Percentiles rank a stretch among this genome's conserved stretches.
Evolutionary conservation across 2,797 vertebrate genomes (phyloP).

Genomic region (Epinephelus malabaricus): DNA sequence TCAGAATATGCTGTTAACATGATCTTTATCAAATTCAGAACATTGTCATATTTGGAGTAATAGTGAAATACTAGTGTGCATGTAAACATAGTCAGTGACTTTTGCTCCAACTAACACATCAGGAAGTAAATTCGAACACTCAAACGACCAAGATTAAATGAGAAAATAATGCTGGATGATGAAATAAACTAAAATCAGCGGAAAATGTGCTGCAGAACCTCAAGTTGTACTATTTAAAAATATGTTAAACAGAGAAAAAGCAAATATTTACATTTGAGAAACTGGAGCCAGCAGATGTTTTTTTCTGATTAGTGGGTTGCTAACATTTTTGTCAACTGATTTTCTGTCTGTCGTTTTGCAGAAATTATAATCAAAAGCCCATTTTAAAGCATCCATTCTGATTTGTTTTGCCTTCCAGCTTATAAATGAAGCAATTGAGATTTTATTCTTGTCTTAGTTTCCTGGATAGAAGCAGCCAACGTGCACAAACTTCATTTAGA

Average conservation of each 20-base stretch:
- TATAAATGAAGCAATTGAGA: slow-evolving; percentile 22
- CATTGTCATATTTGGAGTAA: too few relatives aligned
- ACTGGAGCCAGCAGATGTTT: not conserved
- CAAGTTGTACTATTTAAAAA: not conserved
- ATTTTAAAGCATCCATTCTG: not conserved
- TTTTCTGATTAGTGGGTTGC: not conserved
- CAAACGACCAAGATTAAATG: not conserved
- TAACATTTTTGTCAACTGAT: not conserved
- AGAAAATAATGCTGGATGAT: not conserved
- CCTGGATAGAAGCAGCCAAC: slow-evolving; percentile 15
- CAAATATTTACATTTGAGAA: not conserved
- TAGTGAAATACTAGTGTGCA: too few relatives aligned
- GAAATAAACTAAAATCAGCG: not conserved
- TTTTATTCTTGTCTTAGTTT: slow-evolving; percentile 3
- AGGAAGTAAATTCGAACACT: not conserved
- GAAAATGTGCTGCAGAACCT: not conserved
- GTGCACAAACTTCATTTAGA: slow-evolving; percentile 32
- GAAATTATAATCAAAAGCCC: not conserved
- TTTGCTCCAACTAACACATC: not conserved
- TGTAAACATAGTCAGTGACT: too few relatives aligned
- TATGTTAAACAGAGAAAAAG: too few relatives aligned
- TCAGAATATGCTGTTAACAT: too few relatives aligned
- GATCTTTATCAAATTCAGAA: too few relatives aligned
- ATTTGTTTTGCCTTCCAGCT: not conserved
- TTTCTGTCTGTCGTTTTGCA: not conserved